Conservation (phyloP, 2,888 invertebrate species). For the Macrosiphum euphorbiae region DNA sequence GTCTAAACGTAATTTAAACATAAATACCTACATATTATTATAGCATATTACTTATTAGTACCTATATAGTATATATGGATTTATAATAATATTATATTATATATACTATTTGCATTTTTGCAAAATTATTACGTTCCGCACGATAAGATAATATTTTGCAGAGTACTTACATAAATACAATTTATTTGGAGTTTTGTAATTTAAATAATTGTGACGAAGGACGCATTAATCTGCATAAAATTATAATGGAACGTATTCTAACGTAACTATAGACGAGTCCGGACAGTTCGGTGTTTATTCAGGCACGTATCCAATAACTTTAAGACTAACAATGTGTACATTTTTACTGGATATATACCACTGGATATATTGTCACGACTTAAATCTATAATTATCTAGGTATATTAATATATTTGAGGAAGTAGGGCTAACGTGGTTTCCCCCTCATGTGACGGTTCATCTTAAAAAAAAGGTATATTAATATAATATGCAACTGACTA, state of each 20-base stretch:
- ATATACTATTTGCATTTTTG: background rate
- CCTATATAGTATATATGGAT: no score
- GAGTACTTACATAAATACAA: background rate
- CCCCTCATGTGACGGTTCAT: background rate
- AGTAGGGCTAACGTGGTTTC: background rate
- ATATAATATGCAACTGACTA: background rate
- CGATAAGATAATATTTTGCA: background rate
- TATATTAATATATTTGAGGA: background rate
- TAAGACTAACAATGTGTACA: background rate
- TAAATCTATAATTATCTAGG: constrained; percentile 16
- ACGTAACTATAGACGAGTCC: background rate
- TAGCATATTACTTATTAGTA: no score
- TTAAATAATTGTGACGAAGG: constrained; percentile 33
- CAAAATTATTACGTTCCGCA: background rate
- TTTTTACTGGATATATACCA: background rate
- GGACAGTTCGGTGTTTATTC: background rate
- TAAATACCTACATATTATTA: background rate
- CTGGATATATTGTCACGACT: background rate
- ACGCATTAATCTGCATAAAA: constrained; percentile 25
- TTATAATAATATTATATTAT: background rate
- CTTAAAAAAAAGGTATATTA: background rate
- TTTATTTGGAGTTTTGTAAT: constrained; percentile 19
- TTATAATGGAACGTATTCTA: background rate
- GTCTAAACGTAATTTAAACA: background rate
- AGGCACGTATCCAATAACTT: background rate